A percentile compares a stretch with the other conserved stretches of the same genome.
Conservation (phyloP, 92 coral and sea anemone species). For the Siderastrea siderea region DNA sequence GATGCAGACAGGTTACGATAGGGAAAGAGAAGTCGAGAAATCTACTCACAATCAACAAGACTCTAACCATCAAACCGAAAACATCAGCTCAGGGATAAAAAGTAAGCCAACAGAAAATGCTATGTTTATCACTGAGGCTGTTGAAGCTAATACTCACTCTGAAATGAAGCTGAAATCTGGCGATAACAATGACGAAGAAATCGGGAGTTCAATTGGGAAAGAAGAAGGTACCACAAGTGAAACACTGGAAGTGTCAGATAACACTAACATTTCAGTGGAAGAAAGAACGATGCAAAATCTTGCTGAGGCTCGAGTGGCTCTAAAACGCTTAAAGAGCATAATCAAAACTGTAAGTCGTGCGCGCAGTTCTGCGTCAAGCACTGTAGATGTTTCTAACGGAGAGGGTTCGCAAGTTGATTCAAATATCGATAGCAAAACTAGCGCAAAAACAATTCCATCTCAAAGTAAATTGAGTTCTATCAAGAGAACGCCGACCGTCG, state of each 20-base stretch:
- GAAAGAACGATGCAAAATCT: constrained; percentile 29
- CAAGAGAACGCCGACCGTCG: not conserved
- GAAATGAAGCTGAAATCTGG: not conserved
- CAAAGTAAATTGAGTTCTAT: not conserved
- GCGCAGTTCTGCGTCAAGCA: constrained; percentile 5
- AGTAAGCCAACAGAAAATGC: not conserved
- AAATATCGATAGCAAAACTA: no score
- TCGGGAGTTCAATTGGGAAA: not conserved
- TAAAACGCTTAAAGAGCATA: constrained; percentile 8
- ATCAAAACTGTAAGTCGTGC: constrained; percentile 9
- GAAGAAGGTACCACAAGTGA: not conserved
- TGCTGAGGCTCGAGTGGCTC: constrained; percentile 28
- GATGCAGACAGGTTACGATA: not conserved
- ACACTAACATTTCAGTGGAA: constrained; percentile 12
- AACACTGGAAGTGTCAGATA: not conserved
- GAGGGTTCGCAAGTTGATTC: not conserved
- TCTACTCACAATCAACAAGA: not conserved
- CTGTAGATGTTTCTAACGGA: not conserved
- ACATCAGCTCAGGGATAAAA: not conserved
- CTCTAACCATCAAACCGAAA: not conserved
- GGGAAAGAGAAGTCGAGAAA: not conserved
- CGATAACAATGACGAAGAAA: not conserved
- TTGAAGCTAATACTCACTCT: not conserved
- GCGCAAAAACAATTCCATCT: not conserved
- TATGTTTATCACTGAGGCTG: not conserved